Conservation (phyloP, 2,888 invertebrate species). For the Sarcophaga carnaria region DNA sequence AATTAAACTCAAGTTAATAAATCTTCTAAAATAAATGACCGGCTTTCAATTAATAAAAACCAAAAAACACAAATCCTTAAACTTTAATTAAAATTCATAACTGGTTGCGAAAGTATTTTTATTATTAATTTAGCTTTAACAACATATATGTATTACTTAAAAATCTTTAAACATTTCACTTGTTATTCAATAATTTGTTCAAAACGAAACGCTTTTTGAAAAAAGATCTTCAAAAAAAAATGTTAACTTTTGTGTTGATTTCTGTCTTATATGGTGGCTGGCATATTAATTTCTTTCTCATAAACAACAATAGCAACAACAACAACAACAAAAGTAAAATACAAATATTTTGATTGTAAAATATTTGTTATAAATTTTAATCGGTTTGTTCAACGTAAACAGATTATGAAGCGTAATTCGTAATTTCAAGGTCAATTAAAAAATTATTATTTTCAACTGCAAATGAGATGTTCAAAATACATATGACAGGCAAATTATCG, state of each 20-base stretch:
- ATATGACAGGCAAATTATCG: neutral
- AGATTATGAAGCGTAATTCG: constrained; percentile 55
- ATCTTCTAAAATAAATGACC: constrained; percentile 14
- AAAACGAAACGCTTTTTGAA: neutral
- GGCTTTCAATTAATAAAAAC: neutral
- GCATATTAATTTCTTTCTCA: no score
- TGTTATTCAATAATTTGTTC: neutral
- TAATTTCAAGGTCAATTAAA: constrained; percentile 60
- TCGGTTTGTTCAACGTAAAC: constrained; percentile 9
- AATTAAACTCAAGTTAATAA: neutral
- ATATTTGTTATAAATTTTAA: constrained; percentile 36
- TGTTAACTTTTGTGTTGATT: neutral
- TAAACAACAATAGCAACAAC: no score
- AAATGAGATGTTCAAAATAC: neutral
- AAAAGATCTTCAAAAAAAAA: neutral
- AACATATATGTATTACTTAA: no score
- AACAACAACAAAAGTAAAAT: constrained; percentile 12
- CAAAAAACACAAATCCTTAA: constrained; percentile 9
- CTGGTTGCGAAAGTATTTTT: constrained; percentile 15
- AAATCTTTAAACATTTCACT: neutral
- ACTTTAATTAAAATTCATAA: constrained; percentile 51
- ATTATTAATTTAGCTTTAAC: no score
- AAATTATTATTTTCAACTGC: constrained; percentile 5
- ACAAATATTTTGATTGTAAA: constrained; percentile 25
- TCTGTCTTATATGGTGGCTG: neutral